A percentile compares a stretch with the other conserved stretches of the same genome.
These are phyloP conservation scores for Sturmia bella DNA, from an alignment of 2,888 invertebrate species.

Conservation along the genomic window DNA sequence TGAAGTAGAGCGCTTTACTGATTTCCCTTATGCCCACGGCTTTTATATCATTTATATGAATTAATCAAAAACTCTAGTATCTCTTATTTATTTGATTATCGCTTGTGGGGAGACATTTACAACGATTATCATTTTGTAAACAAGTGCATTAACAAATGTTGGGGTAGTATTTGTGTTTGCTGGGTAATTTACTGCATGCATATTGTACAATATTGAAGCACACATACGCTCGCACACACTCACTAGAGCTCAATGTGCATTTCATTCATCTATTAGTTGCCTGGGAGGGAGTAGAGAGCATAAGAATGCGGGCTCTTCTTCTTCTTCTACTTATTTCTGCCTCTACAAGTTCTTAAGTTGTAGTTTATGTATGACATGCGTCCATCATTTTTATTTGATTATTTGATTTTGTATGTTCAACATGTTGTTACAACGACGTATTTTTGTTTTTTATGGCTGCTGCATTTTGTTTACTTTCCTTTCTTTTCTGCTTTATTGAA, in stretches of 20 bases:
- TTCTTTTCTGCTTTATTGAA: conserved; percentile 21
- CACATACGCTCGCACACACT: conserved; percentile 3
- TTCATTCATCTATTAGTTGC: conserved; percentile 39
- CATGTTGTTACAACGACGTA: conserved; percentile 59
- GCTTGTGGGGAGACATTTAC: not conserved
- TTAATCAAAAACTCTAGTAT: conserved; percentile 39
- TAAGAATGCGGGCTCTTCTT: conserved; percentile 59
- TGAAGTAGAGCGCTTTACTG: not conserved
- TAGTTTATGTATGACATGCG: conserved; percentile 67
- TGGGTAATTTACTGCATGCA: conserved; percentile 41
- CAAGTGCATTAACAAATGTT: conserved; percentile 46
- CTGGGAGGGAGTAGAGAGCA: not conserved
- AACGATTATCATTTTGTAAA: conserved; percentile 61
- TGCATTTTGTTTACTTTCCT: conserved; percentile 56
- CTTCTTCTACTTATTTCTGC: not conserved
- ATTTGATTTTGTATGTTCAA: conserved; percentile 68
- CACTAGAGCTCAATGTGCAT: conserved; percentile 21
- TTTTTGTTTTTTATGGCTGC: conserved; percentile 63
- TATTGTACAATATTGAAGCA: conserved; percentile 21
- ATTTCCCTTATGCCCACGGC: not conserved
- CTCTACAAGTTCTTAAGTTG: conserved; percentile 26
- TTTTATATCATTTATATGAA: conserved; percentile 13
- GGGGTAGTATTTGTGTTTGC: conserved; percentile 40
- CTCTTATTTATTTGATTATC: conserved; percentile 21
- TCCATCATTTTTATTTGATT: conserved; percentile 68